Evolutionary conservation across 2,888 invertebrate genomes (phyloP).

Genomic region (Glyphotaelius pellucidus): DNA sequence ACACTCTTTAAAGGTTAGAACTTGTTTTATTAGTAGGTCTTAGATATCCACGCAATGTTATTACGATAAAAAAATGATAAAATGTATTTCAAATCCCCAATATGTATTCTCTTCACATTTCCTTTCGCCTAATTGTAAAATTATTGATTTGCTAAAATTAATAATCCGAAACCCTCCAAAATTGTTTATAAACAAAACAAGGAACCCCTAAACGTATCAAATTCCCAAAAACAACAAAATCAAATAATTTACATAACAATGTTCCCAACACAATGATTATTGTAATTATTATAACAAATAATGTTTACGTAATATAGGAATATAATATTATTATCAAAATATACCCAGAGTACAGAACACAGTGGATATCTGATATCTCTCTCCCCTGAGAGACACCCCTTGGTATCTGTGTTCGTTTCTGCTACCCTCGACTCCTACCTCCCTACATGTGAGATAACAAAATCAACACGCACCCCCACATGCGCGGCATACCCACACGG

Average conservation of each 20-base stretch:
- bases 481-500: neutral
- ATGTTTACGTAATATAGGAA: neutral
- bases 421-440: neutral
- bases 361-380: neutral
- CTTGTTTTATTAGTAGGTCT: too few relatives aligned
- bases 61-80: too few relatives aligned
- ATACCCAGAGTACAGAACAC: neutral
- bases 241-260: neutral
- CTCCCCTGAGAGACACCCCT: neutral
- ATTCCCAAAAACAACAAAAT: neutral
- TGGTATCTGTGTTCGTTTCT: neutral
- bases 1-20: too few relatives aligned
- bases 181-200: neutral
- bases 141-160: neutral
- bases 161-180: neutral
- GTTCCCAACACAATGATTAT: neutral
- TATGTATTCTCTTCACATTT: too few relatives aligned
- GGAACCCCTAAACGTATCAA: neutral
- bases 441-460: slow-evolving; percentile 15
- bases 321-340: neutral
- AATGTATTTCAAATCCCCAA: too few relatives aligned
- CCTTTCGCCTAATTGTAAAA: neutral
- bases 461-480: slow-evolving; percentile 26
- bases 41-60: too few relatives aligned
- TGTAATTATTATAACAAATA: neutral